Evolutionary conservation across 2,797 vertebrate genomes (phyloP).

Genomic region (Gallinago stenura): DNA sequence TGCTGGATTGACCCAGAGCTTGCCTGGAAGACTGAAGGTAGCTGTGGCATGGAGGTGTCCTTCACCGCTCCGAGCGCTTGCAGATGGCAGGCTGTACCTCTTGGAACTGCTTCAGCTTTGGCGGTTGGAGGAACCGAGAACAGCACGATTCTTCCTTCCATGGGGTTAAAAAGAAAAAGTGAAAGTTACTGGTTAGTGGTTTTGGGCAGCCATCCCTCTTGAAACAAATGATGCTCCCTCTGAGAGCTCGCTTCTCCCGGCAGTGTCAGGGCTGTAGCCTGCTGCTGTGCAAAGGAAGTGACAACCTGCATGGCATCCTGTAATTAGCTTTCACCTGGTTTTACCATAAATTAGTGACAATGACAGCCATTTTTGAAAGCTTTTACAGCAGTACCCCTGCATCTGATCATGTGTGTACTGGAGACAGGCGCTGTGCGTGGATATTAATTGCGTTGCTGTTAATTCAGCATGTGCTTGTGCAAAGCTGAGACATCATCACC

Average conservation of each 20-base stretch:
- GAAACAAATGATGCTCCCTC: not conserved
- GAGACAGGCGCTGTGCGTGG: rapidly evolving
- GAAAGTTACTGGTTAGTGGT: slow-evolving; percentile 37
- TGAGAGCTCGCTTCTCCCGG: not conserved
- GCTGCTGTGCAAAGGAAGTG: not conserved
- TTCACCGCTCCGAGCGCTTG: not conserved
- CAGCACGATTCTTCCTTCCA: not conserved
- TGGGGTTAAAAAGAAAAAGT: not conserved
- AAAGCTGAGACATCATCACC: not conserved
- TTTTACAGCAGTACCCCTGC: not conserved
- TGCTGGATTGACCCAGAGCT: not conserved
- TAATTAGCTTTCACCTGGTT: not conserved
- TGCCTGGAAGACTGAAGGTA: not conserved
- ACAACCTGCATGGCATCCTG: not conserved
- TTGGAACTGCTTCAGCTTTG: not conserved
- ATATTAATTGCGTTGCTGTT: not conserved
- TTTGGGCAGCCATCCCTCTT: slow-evolving; percentile 24
- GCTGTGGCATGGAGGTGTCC: not conserved
- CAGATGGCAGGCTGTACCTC: not conserved
- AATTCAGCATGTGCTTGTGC: not conserved
- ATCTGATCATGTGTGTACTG: not conserved
- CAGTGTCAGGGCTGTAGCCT: not conserved
- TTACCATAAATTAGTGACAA: slow-evolving; percentile 21
- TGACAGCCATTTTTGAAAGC: not conserved
- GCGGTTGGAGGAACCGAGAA: not conserved